Percentiles rank a stretch among this genome's conserved stretches.
Evolutionary conservation across 37 sponge, comb jelly and placozoan genomes (phyloP).

Genomic region (Oopsacas minuta): DNA sequence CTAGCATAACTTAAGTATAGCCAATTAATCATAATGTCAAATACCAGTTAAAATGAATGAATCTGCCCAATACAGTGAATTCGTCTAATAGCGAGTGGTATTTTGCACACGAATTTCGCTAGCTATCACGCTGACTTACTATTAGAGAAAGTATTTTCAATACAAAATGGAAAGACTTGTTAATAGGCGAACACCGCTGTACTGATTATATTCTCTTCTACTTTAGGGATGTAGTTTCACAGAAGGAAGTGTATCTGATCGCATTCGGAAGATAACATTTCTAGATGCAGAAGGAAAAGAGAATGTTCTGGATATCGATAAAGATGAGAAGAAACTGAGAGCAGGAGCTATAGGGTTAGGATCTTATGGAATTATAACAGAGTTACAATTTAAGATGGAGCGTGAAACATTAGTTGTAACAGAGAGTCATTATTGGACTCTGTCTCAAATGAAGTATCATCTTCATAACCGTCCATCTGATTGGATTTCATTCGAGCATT

Average conservation of each 20-base stretch:
- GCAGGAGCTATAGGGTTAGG: not conserved
- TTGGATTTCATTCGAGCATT: constrained; percentile 2
- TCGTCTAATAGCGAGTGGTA: not conserved
- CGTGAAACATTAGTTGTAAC: not conserved
- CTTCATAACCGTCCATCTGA: not conserved
- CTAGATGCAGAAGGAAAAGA: not conserved
- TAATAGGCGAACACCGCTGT: too few relatives aligned
- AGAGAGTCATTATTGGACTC: not conserved
- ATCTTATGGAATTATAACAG: not conserved
- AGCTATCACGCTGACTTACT: too few relatives aligned
- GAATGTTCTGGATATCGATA: not conserved
- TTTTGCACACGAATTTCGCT: not conserved
- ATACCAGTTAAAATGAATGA: too few relatives aligned
- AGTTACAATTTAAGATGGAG: not conserved
- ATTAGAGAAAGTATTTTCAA: too few relatives aligned
- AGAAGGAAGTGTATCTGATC: not conserved
- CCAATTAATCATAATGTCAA: not conserved
- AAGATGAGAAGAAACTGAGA: not conserved
- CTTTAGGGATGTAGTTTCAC: not conserved
- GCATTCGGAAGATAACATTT: not conserved
- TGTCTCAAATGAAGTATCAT: not conserved
- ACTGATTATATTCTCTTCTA: not conserved
- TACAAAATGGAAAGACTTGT: too few relatives aligned
- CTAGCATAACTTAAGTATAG: not conserved
- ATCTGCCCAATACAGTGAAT: not conserved